Conservation (phyloP, 2,888 invertebrate species). For the Prosapia bicincta region DNA sequence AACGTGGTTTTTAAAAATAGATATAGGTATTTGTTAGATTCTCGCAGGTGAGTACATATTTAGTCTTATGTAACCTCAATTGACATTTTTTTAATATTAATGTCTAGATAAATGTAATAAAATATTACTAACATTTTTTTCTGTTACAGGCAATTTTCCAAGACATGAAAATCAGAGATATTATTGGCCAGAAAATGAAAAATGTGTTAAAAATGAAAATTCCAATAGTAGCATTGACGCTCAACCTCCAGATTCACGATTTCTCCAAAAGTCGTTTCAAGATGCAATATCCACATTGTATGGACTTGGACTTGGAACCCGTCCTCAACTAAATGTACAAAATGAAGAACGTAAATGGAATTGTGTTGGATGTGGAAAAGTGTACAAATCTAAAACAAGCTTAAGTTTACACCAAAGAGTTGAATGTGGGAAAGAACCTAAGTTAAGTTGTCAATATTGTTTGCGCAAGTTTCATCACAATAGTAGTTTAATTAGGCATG, state of each 20-base stretch:
- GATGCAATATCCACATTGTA: neutral
- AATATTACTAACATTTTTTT: neutral
- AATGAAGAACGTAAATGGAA: conserved; percentile 7
- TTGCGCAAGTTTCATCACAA: conserved; percentile 48
- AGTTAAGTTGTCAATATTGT: conserved; percentile 45
- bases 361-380: conserved; percentile 22
- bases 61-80: too few species aligned
- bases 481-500: conserved; percentile 50
- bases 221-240: neutral
- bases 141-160: neutral
- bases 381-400: conserved; percentile 31
- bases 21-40: too few species aligned
- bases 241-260: neutral
- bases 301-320: neutral
- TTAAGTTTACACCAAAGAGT: conserved; percentile 43
- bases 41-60: too few species aligned
- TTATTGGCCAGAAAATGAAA: neutral
- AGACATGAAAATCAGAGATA: neutral
- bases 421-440: conserved; percentile 46
- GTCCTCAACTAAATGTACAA: neutral
- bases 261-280: neutral
- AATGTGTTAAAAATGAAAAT: neutral
- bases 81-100: too few species aligned
- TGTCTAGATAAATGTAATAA: too few species aligned
- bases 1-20: too few species aligned